A percentile compares a stretch with the other conserved stretches of the same genome.
Evolutionary conservation across 2,888 invertebrate species (phyloP).

Genomic region (Siphlonurus alternatus): DNA sequence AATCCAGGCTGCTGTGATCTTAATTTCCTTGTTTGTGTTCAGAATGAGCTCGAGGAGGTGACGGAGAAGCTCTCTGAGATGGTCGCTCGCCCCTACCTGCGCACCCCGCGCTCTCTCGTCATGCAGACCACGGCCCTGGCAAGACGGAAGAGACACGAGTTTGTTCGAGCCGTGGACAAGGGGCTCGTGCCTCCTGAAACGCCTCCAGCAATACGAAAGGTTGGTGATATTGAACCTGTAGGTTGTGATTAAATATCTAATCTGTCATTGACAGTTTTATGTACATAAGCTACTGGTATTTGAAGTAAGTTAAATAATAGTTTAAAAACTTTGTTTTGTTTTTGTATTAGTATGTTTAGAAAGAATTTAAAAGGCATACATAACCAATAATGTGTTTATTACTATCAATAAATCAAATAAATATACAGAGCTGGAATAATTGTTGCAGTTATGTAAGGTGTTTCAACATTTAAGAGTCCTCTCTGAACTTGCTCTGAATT

Average conservation of each 20-base stretch:
- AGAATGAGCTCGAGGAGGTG: conserved; percentile 48
- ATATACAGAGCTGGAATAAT: too few relatives aligned
- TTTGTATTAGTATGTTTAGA: too few relatives aligned
- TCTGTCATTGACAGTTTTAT: neutral
- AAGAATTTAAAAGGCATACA: neutral
- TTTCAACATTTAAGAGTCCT: neutral
- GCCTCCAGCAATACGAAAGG: conserved; percentile 37
- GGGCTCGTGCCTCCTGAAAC: conserved; percentile 39
- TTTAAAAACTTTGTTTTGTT: too few relatives aligned
- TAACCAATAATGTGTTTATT: too few relatives aligned
- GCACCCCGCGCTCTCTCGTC: conserved; percentile 41
- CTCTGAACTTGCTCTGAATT: neutral
- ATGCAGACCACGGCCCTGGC: conserved; percentile 40
- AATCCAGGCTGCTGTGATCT: too few relatives aligned
- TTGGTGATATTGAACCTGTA: conserved; percentile 9
- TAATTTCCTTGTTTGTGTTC: too few relatives aligned
- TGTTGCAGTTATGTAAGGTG: neutral
- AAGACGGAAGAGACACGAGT: conserved; percentile 41
- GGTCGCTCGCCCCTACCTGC: conserved; percentile 42
- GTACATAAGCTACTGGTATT: too few relatives aligned
- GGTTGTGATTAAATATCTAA: neutral
- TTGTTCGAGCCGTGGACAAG: conserved; percentile 41
- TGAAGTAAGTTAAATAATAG: too few relatives aligned
- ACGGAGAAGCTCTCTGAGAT: conserved; percentile 47
- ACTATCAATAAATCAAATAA: too few relatives aligned